Conservation (phyloP, 2,113 vertebrate genomes). For the Gymnobelideus leadbeateri region DNA sequence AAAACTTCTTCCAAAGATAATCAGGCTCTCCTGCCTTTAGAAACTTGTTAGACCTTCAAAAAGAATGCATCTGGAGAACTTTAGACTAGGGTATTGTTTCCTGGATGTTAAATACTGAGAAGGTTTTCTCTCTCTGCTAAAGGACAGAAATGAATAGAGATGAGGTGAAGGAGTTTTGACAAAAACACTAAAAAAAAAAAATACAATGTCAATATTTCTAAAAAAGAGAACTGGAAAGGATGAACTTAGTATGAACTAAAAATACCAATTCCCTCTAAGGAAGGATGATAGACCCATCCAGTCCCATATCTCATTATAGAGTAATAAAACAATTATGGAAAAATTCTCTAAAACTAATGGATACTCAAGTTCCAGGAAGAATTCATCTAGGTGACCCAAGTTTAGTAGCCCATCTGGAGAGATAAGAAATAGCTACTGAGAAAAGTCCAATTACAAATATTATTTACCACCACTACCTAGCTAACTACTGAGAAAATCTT, state of each 20-base stretch:
- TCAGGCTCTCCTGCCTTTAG: not conserved
- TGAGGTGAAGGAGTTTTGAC: not conserved
- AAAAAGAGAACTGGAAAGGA: not conserved
- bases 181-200: not conserved
- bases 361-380: not conserved
- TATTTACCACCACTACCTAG: too few relatives aligned
- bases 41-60: not conserved
- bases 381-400: not conserved
- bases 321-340: not conserved
- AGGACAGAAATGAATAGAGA: not conserved
- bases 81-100: not conserved
- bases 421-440: not conserved
- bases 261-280: not conserved
- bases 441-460: not conserved
- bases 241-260: not conserved
- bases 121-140: not conserved
- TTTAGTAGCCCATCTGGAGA: not conserved
- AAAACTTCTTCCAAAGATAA: not conserved
- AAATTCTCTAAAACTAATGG: not conserved
- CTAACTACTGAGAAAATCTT: too few relatives aligned
- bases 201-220: not conserved
- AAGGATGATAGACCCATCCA: not conserved
- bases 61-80: not conserved
- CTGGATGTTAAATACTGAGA: not conserved
- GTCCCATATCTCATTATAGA: not conserved